Evolutionary conservation across 2,113 vertebrate species (phyloP).

Genomic region (Verasper variegatus): DNA sequence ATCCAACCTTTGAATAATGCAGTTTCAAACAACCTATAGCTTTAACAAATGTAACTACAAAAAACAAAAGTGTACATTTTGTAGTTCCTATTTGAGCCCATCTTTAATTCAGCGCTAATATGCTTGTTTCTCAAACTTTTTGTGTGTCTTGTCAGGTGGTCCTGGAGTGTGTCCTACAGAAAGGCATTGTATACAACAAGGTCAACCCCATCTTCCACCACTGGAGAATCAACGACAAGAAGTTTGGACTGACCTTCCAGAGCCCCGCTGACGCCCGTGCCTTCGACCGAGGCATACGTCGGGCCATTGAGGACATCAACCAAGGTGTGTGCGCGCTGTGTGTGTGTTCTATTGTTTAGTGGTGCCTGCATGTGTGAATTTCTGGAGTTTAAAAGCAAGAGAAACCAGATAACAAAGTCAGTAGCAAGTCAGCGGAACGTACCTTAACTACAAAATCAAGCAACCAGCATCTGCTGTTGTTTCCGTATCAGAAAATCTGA

Average conservation of each 20-base stretch:
- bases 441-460: slow-evolving; percentile 25
- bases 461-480: slow-evolving; percentile 42
- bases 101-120: neutral
- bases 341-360: neutral
- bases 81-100: neutral
- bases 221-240: slow-evolving; percentile 98
- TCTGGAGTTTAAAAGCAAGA: slow-evolving; percentile 18
- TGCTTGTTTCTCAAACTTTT: neutral
- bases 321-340: slow-evolving; percentile 81
- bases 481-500: slow-evolving; percentile 53
- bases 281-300: slow-evolving; percentile 96
- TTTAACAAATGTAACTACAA: slow-evolving; percentile 1
- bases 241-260: slow-evolving; percentile 99
- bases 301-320: slow-evolving; percentile 95
- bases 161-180: slow-evolving; percentile 97
- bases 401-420: slow-evolving; percentile 40
- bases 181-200: slow-evolving; percentile 97
- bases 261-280: slow-evolving; percentile 98
- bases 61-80: neutral
- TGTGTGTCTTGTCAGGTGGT: slow-evolving; percentile 86
- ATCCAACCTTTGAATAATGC: slow-evolving; percentile 14
- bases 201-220: slow-evolving; percentile 99
- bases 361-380: slow-evolving; percentile 73
- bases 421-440: slow-evolving; percentile 24
- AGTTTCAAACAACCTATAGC: slow-evolving; percentile 5